Evolutionary conservation across 2,113 vertebrate species (phyloP).

Genomic region (Salvelinus fontinalis): DNA sequence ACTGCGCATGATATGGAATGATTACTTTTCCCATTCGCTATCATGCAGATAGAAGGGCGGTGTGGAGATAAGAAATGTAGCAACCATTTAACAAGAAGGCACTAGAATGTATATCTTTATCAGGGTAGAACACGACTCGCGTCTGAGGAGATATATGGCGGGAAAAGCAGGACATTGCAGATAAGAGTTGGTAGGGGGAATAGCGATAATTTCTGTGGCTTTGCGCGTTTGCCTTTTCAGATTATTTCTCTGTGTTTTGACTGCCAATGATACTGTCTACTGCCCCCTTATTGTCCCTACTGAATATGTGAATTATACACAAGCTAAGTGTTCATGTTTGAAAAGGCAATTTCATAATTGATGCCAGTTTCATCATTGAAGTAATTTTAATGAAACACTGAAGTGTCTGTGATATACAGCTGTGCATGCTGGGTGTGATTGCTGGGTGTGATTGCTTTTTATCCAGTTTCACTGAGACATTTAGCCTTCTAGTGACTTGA

Average conservation of each 20-base stretch:
- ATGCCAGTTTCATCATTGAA: background rate
- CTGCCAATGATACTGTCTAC: too few species aligned
- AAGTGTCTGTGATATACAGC: background rate
- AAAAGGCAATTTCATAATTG: background rate
- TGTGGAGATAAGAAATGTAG: constrained; percentile 39
- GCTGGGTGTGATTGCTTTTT: constrained; percentile 4
- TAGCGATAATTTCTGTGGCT: background rate
- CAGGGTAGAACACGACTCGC: constrained; percentile 24
- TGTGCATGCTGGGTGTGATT: background rate
- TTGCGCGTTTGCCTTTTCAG: background rate
- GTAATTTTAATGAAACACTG: background rate
- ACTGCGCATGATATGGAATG: constrained; percentile 14
- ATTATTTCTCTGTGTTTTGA: background rate
- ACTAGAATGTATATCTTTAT: constrained; percentile 35
- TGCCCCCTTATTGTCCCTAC: too few species aligned
- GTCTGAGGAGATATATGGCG: constrained; percentile 19
- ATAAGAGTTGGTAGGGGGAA: constrained; percentile 9
- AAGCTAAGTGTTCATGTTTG: too few species aligned
- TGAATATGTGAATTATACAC: too few species aligned
- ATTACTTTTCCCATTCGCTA: constrained; percentile 33
- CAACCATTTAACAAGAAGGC: constrained; percentile 34
- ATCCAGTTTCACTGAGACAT: background rate
- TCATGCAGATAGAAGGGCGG: constrained; percentile 32
- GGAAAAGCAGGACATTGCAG: background rate
- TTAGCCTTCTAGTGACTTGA: background rate